Base-by-base conservation (phyloP, 2,888 invertebrate species). In the Lithophane semibrunnea region DNA sequence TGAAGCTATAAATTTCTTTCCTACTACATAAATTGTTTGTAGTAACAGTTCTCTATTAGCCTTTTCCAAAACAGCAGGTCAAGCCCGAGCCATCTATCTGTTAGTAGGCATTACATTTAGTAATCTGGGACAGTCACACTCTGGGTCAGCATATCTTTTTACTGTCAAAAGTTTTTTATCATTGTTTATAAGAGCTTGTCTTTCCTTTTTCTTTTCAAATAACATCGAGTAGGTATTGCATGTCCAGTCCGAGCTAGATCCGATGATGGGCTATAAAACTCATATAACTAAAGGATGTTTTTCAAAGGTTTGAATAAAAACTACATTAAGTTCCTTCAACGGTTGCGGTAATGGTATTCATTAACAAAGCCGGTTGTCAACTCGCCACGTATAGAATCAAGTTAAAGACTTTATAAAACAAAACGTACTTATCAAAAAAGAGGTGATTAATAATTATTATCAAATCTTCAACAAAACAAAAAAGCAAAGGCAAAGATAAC, bases 301-400 rank as follows among this genome's bases (percentile, higher is more conserved):
- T 49, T 29, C 42, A 56, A 61, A 24, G 4, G 18, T 24, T 66
- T 24, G n/a, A 47, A 70, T 63, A 47, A 73, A 69, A 69, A 69
- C 37, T 47, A 18, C 65, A 66, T 70, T 69, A 56, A 56, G 56
- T 21, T 63, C n/a, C n/a, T 52, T 83, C 54, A 52, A 52, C 44
- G 7, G 16, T 9, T 37, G 29, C 47, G 37, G 5, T 78, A 49
- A 56, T 75, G 49, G 49, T n/a, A 58, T 65, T 72, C 16, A 68
- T 64, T 75, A 81, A 16, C 21, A 49, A 42, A 77, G 73, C 73
- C 42, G 71, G 64, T 83, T 71, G 10, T 68, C 42, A 60, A 56
- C 60, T 54, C 9, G 18, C 37, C 44, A 37, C 24, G 18, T 18
- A 42, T 37, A 63, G 21, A 21, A 67, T 9, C 1, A n/a, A 58